Evolutionary conservation across 2,888 invertebrate species (phyloP).

Genomic region (Venustoraphidia nigricollis): DNA sequence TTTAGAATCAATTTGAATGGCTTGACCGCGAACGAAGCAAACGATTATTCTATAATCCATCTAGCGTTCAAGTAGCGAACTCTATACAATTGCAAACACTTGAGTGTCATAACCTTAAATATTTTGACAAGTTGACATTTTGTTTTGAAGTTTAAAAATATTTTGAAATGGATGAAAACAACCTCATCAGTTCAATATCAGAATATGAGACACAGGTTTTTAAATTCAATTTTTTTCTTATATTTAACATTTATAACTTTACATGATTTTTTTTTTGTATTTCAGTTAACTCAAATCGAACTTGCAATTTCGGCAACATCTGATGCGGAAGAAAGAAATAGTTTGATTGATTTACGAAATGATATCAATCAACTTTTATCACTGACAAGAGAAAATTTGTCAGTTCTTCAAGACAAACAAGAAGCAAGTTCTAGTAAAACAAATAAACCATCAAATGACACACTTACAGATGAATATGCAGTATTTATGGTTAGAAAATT

Average conservation of each 20-base stretch:
- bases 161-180: too few species aligned
- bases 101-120: too few species aligned
- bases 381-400: slow-evolving; percentile 46
- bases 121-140: too few species aligned
- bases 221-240: too few species aligned
- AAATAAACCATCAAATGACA: slow-evolving; percentile 17
- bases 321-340: slow-evolving; percentile 34
- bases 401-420: slow-evolving; percentile 3
- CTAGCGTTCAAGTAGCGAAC: too few species aligned
- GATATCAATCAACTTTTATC: slow-evolving; percentile 52
- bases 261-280: slow-evolving; percentile 9
- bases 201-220: too few species aligned
- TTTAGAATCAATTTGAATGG: too few species aligned
- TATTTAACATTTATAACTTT: neutral
- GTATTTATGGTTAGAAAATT: slow-evolving; percentile 42
- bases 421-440: slow-evolving; percentile 4
- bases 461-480: slow-evolving; percentile 42
- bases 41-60: too few species aligned
- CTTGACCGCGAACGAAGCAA: too few species aligned
- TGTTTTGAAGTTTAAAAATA: too few species aligned
- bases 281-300: slow-evolving; percentile 45
- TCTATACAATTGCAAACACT: too few species aligned
- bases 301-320: slow-evolving; percentile 34
- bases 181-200: too few species aligned
- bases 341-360: slow-evolving; percentile 40